Percentiles rank a stretch among this genome's conserved stretches.
Evolutionary conservation across 2,888 invertebrate species (phyloP).

Genomic region (Lasius platythorax): DNA sequence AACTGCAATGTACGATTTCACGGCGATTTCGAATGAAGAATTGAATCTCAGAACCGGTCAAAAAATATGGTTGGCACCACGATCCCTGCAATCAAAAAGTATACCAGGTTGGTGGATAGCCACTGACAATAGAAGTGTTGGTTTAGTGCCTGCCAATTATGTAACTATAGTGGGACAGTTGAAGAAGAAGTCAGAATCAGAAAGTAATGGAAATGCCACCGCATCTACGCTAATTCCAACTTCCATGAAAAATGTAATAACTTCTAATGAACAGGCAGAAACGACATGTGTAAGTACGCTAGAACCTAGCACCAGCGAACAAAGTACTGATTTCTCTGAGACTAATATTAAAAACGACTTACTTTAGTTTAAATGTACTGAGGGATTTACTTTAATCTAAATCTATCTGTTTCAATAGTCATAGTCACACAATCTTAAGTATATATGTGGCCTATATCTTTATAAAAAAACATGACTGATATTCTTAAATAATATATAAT

Average conservation of each 20-base stretch:
- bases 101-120: slow-evolving; percentile 83
- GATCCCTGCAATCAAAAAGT: slow-evolving; percentile 91
- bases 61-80: slow-evolving; percentile 93
- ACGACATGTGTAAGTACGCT: background rate
- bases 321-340: slow-evolving; percentile 18
- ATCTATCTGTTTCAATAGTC: background rate
- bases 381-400: background rate
- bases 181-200: slow-evolving; percentile 76
- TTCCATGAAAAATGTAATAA: background rate
- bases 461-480: slow-evolving; percentile 33
- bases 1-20: slow-evolving; percentile 92
- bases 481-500: background rate
- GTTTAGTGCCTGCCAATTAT: slow-evolving; percentile 82
- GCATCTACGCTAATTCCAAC: slow-evolving; percentile 2
- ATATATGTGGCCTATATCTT: slow-evolving; percentile 31
- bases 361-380: background rate
- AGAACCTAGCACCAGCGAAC: slow-evolving; percentile 1
- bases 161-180: slow-evolving; percentile 80
- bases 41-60: slow-evolving; percentile 93
- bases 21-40: slow-evolving; percentile 91
- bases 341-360: slow-evolving; percentile 38
- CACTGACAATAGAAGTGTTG: slow-evolving; percentile 80
- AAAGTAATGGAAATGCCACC: slow-evolving; percentile 21
- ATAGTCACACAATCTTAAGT: background rate
- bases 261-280: background rate